Percentiles rank a stretch among this genome's conserved stretches.
phyloP scores from a whole-genome alignment of 2,113 vertebrate genomes.

The Struthio camelus region DNA sequence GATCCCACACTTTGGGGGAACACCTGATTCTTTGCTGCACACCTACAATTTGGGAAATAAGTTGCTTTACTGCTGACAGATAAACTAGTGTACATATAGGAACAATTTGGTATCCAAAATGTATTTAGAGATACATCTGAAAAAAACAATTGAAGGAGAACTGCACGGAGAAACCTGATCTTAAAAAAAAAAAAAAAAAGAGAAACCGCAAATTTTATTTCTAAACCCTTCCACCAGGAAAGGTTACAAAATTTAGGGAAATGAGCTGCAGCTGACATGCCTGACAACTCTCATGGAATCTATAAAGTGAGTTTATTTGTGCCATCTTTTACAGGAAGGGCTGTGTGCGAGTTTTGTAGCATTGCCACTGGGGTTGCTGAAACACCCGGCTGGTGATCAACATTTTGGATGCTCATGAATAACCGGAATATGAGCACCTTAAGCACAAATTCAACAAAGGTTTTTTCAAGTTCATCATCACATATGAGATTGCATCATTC shows the following conservation, averaged over 20 bases:
- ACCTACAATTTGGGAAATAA: background rate
- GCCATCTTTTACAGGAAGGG: conserved; percentile 49
- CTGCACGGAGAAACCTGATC: background rate
- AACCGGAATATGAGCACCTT: conserved; percentile 64
- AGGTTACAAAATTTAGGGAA: conserved; percentile 10
- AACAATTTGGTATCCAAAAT: background rate
- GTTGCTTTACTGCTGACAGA: background rate
- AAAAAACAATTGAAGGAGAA: background rate
- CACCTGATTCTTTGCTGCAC: background rate
- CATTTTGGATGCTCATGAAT: conserved; percentile 66
- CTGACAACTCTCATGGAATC: conserved; percentile 39
- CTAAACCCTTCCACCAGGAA: conserved; percentile 28
- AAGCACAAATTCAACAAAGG: conserved; percentile 69
- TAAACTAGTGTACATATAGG: background rate
- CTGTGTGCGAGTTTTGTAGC: background rate
- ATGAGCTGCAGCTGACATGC: conserved; percentile 40
- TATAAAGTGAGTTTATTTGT: conserved; percentile 43
- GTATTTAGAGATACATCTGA: background rate
- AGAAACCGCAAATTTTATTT: conserved; percentile 12
- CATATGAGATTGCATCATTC: conserved; percentile 72
- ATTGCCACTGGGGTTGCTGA: conserved; percentile 21
- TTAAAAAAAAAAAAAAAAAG: background rate
- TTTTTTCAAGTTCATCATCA: conserved; percentile 71
- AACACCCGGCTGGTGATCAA: conserved; percentile 52
- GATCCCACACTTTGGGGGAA: background rate